Base-by-base conservation (phyloP, 1,140 invertebrate genomes). In the Drosophila repletoides region DNA sequence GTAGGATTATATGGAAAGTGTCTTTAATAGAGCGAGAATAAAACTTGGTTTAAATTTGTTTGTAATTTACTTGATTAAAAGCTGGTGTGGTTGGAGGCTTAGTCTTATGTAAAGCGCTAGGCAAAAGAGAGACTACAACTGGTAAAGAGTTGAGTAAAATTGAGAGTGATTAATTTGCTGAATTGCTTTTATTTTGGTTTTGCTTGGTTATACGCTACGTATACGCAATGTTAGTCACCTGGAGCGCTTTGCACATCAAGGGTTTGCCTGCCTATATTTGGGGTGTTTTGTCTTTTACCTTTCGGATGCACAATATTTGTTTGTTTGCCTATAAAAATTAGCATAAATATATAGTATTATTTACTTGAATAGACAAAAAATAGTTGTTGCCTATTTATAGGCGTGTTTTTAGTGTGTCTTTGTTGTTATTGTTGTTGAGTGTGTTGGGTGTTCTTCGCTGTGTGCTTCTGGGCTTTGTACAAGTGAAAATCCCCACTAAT, bases 241-340 rank as follows among this genome's bases (percentile, higher is more conserved):
- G 88, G 80, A 56, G 80, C 88, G 60, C 74, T 84, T 83, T 83
- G 80, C 61, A 77, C 71, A 60, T 89, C 80, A 48, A 89, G 72
- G 55, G 88, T 88, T 63, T 88, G 79, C 72, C 88, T 89, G 76
- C 83, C 88, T 88, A 89, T 77, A 88, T 88, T 89, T 56, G 88
- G 88, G 45, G 73, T 80, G 70, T 73, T 81, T 75, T 88, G 88
- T 83, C 76, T 86, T 86, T 89, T 89, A 89, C 88, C 83, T 80
- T 89, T 89, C 68, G 88, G 88, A 88, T 89, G 88, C 31, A 89
- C 88, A 61, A 89, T 83, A 83, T 89, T 89, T 67, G 88, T 89
- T 73, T 89, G 88, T 67, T 89, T 89, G 76, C 88, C 88, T 89
- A 87, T 63, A 41, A 33, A 51, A 67, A 41, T 77, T 34, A 49